Evolutionary conservation across 2,797 vertebrate species (phyloP).

Genomic region (Borostomias antarcticus): DNA sequence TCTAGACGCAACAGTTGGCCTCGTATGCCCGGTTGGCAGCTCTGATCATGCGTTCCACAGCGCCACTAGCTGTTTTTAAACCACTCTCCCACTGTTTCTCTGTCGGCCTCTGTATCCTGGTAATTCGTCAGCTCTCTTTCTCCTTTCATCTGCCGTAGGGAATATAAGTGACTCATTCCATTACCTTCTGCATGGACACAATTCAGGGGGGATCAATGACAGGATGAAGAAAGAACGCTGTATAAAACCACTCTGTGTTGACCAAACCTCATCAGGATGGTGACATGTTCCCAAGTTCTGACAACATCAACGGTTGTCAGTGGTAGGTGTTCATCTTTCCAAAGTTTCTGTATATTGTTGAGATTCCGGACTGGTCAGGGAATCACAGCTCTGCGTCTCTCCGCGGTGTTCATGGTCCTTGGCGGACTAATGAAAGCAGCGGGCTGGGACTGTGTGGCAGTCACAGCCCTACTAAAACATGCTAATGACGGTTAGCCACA

Average conservation of each 20-base stretch:
- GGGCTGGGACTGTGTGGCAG: constrained; percentile 11
- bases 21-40: constrained; percentile 31
- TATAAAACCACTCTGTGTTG: no score
- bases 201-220: background rate
- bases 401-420: constrained; percentile 46
- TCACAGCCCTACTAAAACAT: background rate
- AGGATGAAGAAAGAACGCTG: no score
- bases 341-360: constrained; percentile 26
- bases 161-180: constrained; percentile 31
- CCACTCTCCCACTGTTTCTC: background rate
- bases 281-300: constrained; percentile 33
- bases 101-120: background rate
- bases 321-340: constrained; percentile 50
- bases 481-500: constrained; percentile 17
- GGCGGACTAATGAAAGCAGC: constrained; percentile 44
- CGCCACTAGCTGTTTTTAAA: constrained; percentile 10
- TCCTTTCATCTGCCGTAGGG: constrained; percentile 23
- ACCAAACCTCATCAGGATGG: no score
- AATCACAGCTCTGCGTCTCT: constrained; percentile 33
- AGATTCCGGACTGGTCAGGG: constrained; percentile 33
- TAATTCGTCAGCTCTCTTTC: background rate
- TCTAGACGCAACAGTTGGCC: constrained; percentile 35
- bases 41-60: constrained; percentile 37
- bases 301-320: constrained; percentile 27
- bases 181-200: constrained; percentile 48